Conservation (phyloP, 2,113 vertebrate genomes). For the Nasalis larvatus region DNA sequence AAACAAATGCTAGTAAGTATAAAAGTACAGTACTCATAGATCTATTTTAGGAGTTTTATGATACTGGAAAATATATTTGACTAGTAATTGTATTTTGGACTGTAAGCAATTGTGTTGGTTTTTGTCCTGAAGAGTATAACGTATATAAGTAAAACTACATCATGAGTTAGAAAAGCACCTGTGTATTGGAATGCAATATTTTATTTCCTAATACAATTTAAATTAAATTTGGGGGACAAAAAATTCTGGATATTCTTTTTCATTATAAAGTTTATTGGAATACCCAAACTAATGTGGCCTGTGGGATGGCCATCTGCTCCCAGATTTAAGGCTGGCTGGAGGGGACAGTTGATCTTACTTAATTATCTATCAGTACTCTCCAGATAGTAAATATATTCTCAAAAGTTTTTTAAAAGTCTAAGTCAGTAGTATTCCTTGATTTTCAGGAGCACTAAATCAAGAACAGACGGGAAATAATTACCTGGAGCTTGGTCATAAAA, state of each 20-base stretch:
- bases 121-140: conserved; percentile 6
- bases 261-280: neutral
- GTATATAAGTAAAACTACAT: neutral
- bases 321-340: neutral
- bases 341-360: neutral
- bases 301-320: neutral
- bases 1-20: conserved; percentile 24
- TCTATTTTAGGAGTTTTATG: neutral
- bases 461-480: conserved; percentile 3
- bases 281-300: neutral
- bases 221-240: neutral
- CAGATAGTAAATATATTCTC: neutral
- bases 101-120: neutral
- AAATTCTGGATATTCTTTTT: conserved; percentile 25
- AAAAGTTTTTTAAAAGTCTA: neutral
- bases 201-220: conserved; percentile 14
- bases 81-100: neutral
- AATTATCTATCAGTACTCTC: neutral
- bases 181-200: neutral
- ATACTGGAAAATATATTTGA: neutral
- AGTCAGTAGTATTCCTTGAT: neutral
- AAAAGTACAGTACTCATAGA: neutral
- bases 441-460: neutral
- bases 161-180: neutral
- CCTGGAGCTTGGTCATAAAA: neutral